phyloP scores from a whole-genome alignment of 2,888 invertebrate species.

The Nasonovia ribisnigri region DNA sequence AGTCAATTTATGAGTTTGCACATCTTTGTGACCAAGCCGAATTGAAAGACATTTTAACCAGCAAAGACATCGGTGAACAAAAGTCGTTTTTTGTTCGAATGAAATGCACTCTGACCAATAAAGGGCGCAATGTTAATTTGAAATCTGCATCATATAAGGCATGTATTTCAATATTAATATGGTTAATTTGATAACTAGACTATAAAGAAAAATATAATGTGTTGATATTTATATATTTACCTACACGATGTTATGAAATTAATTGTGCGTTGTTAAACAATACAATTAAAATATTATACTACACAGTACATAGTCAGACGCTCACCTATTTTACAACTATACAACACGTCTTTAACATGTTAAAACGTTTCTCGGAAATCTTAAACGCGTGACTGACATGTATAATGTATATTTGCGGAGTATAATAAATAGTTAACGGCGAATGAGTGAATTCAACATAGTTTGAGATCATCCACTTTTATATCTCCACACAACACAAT shows the following conservation, averaged over 20 bases:
- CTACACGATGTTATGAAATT: neutral
- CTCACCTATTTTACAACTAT: neutral
- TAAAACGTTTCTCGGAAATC: neutral
- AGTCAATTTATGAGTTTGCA: slow-evolving; percentile 92
- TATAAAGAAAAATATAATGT: neutral
- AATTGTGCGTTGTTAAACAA: neutral
- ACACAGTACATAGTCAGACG: neutral
- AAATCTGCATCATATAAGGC: slow-evolving; percentile 98
- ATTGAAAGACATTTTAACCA: slow-evolving; percentile 76
- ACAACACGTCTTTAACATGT: neutral
- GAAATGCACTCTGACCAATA: slow-evolving; percentile 94
- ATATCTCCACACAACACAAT: neutral
- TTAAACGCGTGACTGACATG: neutral
- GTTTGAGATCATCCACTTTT: neutral
- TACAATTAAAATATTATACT: neutral
- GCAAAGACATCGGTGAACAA: slow-evolving; percentile 72
- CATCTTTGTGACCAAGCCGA: slow-evolving; percentile 97
- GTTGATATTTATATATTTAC: neutral
- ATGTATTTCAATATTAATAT: slow-evolving; percentile 65
- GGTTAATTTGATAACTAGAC: neutral
- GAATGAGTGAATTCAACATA: neutral
- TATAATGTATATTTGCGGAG: neutral
- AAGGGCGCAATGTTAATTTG: slow-evolving; percentile 94
- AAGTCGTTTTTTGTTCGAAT: slow-evolving; percentile 83
- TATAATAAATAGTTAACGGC: neutral